A percentile compares a stretch with the other conserved stretches of the same genome.
These are phyloP conservation scores for Mesoligia furuncula DNA, from an alignment of 2,888 invertebrate genomes.

Conservation along the genomic window DNA sequence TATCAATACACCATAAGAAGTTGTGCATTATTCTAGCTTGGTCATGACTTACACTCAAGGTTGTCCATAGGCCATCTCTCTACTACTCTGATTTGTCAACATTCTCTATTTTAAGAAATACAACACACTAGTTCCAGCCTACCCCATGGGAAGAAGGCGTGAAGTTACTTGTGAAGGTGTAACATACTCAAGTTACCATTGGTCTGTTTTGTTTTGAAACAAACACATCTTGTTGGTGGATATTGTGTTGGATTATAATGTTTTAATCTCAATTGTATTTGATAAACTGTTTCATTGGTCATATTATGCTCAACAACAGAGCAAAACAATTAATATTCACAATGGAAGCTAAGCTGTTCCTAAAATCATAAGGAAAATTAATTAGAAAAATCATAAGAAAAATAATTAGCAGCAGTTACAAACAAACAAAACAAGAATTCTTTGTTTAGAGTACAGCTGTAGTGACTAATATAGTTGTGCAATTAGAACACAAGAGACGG, in stretches of 20 bases:
- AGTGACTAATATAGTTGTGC: slow-evolving; percentile 37
- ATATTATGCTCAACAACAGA: background rate
- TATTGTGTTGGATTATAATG: background rate
- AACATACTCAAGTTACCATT: background rate
- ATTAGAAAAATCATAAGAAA: background rate
- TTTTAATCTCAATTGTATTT: background rate
- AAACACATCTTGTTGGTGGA: background rate
- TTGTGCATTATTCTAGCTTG: background rate
- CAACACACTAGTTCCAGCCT: background rate
- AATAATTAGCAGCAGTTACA: slow-evolving; percentile 33
- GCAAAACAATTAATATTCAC: background rate
- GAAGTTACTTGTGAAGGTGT: background rate
- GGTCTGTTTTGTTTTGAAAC: background rate
- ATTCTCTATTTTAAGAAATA: background rate
- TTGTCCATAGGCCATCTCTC: background rate
- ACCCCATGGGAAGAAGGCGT: background rate
- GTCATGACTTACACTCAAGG: background rate
- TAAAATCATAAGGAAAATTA: background rate
- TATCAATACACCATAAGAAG: background rate
- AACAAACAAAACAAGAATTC: background rate
- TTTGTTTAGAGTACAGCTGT: slow-evolving; percentile 21
- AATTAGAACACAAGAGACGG: slow-evolving; percentile 7
- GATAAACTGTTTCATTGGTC: background rate
- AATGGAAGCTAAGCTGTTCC: background rate
- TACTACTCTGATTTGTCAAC: background rate